These are phyloP conservation scores for Mizuhopecten yessoensis DNA, from an alignment of 1,140 invertebrate species.

Conservation along the genomic window DNA sequence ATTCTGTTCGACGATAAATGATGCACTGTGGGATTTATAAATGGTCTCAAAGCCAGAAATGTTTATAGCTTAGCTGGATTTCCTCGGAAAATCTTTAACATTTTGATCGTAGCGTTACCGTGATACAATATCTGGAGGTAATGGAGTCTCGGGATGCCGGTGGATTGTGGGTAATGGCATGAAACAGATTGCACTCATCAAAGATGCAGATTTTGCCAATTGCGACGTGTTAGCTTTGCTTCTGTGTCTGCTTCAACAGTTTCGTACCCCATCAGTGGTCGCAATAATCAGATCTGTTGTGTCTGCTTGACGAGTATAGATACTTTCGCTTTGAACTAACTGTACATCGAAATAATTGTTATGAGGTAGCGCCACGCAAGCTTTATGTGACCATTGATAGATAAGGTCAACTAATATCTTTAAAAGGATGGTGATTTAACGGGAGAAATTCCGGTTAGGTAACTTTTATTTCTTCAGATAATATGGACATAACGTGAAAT, in stretches of 20 bases:
- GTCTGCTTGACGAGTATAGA: background rate
- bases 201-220: background rate
- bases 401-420: constrained; percentile 31
- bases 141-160: background rate
- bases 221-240: background rate
- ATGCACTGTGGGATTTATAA: constrained; percentile 10
- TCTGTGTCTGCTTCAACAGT: background rate
- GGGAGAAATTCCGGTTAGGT: background rate
- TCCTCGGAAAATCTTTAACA: background rate
- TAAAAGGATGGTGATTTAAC: constrained; percentile 2
- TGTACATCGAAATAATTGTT: constrained; percentile 10
- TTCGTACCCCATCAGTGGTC: background rate
- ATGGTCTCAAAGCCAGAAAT: background rate
- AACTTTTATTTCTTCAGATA: background rate
- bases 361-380: background rate
- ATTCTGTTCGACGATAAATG: background rate
- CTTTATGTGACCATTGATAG: constrained; percentile 5
- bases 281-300: background rate
- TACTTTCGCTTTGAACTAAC: constrained; percentile 3
- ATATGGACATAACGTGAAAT: background rate
- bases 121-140: background rate
- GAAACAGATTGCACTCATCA: constrained; percentile 33
- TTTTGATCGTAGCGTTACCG: constrained; percentile 9
- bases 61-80: background rate
- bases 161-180: constrained; percentile 24